These are phyloP conservation scores for Diorhabda carinulata DNA, from an alignment of 1,140 invertebrate species.

Conservation along the genomic window DNA sequence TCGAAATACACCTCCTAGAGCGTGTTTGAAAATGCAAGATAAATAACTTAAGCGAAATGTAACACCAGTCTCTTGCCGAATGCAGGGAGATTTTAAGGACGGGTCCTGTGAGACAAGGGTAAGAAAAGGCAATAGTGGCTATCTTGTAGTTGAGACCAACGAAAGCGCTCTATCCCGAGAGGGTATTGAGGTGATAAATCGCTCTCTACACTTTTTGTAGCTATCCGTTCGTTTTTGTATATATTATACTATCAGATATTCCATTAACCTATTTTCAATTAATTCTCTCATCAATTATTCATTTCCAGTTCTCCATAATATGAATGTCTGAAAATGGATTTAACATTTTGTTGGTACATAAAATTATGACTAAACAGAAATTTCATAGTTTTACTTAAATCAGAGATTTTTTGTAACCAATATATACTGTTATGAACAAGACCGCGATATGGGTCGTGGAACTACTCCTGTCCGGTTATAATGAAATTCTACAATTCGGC, in stretches of 20 bases:
- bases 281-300: too few relatives aligned
- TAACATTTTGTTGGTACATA: too few relatives aligned
- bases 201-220: background rate
- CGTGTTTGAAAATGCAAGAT: constrained; percentile 3
- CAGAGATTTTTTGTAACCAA: too few relatives aligned
- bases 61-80: constrained; percentile 5
- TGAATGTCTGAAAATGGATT: too few relatives aligned
- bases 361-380: too few relatives aligned
- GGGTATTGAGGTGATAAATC: constrained; percentile 1
- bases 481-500: too few relatives aligned
- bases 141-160: background rate
- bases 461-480: too few relatives aligned
- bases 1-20: background rate
- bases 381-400: too few relatives aligned
- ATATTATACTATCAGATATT: background rate
- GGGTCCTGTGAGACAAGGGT: constrained; percentile 6
- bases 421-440: too few relatives aligned
- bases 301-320: too few relatives aligned
- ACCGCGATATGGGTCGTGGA: too few relatives aligned
- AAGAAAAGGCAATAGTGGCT: constrained; percentile 5
- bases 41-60: constrained; percentile 4
- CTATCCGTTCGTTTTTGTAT: background rate
- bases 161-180: background rate
- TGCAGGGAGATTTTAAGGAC: constrained; percentile 8
- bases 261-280: background rate